phyloP scores from a whole-genome alignment of 23 tunicate genomes.

The Phallusia fumigata region DNA sequence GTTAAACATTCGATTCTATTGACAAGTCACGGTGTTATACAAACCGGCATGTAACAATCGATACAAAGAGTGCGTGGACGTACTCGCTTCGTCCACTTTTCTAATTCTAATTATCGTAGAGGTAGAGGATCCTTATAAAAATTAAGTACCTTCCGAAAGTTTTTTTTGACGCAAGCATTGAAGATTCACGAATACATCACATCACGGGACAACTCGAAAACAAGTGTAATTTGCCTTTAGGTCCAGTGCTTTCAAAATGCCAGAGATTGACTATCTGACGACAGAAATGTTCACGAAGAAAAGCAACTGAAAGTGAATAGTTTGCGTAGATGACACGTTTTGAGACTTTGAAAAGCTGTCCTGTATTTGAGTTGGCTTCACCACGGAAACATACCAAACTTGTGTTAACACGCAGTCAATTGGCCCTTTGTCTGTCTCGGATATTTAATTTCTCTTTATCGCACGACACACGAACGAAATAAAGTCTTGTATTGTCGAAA shows the following conservation, averaged over 20 bases:
- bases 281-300: background rate
- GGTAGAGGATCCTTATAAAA: background rate
- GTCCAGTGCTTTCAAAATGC: background rate
- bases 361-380: background rate
- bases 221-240: background rate
- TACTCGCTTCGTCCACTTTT: background rate
- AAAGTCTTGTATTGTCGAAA: too few species aligned
- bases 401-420: too few species aligned
- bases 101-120: background rate
- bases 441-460: too few species aligned
- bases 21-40: background rate
- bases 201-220: background rate
- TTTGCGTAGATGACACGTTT: background rate
- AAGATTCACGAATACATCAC: background rate
- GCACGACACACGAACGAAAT: too few species aligned
- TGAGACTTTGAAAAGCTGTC: background rate
- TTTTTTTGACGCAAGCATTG: background rate
- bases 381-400: constrained; percentile 1
- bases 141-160: background rate
- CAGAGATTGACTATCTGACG: background rate
- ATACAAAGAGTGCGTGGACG: background rate
- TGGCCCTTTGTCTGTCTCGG: too few species aligned
- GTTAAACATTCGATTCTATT: background rate
- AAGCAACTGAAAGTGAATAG: too few species aligned
- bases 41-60: background rate